Evolutionary conservation across 2,888 invertebrate genomes (phyloP).

Genomic region (Galerucella calmariensis): DNA sequence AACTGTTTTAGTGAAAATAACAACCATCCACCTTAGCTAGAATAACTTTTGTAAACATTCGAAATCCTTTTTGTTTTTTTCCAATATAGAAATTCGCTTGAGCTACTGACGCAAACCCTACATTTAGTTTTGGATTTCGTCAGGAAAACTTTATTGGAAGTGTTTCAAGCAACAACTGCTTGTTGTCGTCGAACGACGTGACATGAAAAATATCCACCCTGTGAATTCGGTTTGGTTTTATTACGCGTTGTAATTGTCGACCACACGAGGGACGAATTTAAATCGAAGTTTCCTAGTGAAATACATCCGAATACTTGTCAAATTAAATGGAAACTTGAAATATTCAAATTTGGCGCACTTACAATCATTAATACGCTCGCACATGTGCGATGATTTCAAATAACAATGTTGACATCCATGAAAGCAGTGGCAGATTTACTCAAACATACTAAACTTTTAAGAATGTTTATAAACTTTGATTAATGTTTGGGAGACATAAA

Average conservation of each 20-base stretch:
- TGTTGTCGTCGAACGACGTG: conserved; percentile 45
- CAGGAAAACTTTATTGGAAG: conserved; percentile 39
- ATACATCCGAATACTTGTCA: conserved; percentile 19
- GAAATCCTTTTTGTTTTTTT: no score
- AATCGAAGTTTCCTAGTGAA: conserved; percentile 27
- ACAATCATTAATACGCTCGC: no score
- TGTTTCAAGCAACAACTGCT: conserved; percentile 45
- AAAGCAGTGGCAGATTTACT: no score
- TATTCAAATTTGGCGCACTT: no score
- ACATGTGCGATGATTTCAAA: no score
- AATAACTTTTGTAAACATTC: no score
- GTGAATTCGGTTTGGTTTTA: conserved; percentile 54
- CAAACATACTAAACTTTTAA: no score
- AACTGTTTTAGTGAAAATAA: no score
- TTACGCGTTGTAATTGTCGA: conserved; percentile 57
- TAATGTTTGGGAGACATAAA: no score
- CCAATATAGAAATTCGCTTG: not conserved
- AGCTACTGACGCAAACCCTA: conserved; percentile 2
- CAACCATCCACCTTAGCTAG: no score
- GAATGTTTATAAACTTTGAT: no score
- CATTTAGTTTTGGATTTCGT: conserved; percentile 28
- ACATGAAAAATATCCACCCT: conserved; percentile 45
- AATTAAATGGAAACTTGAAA: not conserved
- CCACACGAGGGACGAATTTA: conserved; percentile 33
- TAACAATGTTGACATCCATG: no score